phyloP scores from a whole-genome alignment of 2,113 vertebrate species.

The Thunnus thynnus region DNA sequence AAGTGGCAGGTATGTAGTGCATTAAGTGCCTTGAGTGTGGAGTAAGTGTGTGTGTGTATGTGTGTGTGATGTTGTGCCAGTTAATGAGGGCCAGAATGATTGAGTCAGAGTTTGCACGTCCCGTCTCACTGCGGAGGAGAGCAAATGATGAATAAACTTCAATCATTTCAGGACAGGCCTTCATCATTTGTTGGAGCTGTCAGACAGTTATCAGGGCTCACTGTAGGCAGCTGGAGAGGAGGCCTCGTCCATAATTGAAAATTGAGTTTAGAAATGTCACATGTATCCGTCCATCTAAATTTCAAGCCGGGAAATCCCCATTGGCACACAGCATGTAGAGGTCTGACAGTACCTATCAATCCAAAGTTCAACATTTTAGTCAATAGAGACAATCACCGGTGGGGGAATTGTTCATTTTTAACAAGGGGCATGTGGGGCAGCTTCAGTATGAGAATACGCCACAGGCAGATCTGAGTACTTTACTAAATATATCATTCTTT shows the following conservation, averaged over 20 bases:
- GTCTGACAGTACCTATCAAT: conserved; percentile 70
- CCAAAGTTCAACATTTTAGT: conserved; percentile 64
- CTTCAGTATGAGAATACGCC: conserved; percentile 22
- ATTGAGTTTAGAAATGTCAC: conserved; percentile 75
- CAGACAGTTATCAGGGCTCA: conserved; percentile 73
- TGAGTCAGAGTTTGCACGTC: conserved; percentile 55
- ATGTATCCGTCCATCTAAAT: conserved; percentile 74
- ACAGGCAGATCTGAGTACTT: conserved; percentile 21
- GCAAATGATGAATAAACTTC: conserved; percentile 75
- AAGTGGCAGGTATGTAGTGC: conserved; percentile 2
- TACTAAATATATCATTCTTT: conserved; percentile 42
- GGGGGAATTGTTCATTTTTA: conserved; percentile 68
- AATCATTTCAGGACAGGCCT: conserved; percentile 71
- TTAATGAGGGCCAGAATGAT: conserved; percentile 68
- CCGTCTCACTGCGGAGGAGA: conserved; percentile 39
- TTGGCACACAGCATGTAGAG: conserved; percentile 42
- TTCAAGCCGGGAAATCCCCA: conserved; percentile 65
- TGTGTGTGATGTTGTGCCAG: conserved; percentile 16
- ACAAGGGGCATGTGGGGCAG: conserved; percentile 57
- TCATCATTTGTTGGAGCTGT: conserved; percentile 76
- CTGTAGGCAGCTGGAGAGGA: conserved; percentile 59
- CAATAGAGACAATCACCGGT: conserved; percentile 56
- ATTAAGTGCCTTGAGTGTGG: conserved; percentile 19
- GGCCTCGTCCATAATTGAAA: conserved; percentile 76
- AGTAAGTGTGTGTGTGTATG: not conserved